Base-by-base conservation (phyloP, 1,140 invertebrate species). In the Drosophila virilis region DNA sequence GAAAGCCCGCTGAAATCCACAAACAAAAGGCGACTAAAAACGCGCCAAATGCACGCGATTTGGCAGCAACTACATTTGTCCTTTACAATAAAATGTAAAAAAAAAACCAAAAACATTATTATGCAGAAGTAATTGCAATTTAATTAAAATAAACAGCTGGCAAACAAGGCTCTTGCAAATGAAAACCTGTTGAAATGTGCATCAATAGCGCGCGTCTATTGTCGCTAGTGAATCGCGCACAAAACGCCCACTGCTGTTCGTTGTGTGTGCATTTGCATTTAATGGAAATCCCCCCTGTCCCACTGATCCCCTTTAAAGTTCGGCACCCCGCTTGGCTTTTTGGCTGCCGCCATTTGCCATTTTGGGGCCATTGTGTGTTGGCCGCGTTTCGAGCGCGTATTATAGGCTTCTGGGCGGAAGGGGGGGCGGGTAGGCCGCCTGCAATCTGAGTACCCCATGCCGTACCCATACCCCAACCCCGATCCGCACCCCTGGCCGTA, bases 321-420 rank as follows among this genome's bases (percentile, higher is more conserved):
- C 9, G 33, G 17, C 15, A 10, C 46, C 43, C 42, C 9, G 9
- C 8, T 35, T 33, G 35, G 50, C 28, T 40, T 22, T 65, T 64
- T 15, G 61, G 52, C 38, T 35, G 45, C 52, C 54, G 38, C 9
- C 40, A 62, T 64, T 71, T 65, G 61, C 69, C 42, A 42, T 54
- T 68, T 57, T 38, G 59, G 28, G 35, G 46, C 59, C 58, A 70
- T 75, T 71, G 73, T 62, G 73, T 75, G 37, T 52, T 73, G 70
- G 62, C 60, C 69, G 69, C 43, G 61, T 42, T 57, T 58, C 50
- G 69, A 66, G 46, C 69, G 60, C 68, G 51, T 55, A 17, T 57
- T n/a, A n/a, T 13, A 6, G n/a, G 12, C 48, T 32, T 32, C n/a
- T 28, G n/a, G 12, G 55, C 12, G 22, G 13, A 6, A n/a, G 37